Evolutionary conservation across 2,797 vertebrate species (phyloP).

Genomic region (Lepidocolaptes lacrymiger): DNA sequence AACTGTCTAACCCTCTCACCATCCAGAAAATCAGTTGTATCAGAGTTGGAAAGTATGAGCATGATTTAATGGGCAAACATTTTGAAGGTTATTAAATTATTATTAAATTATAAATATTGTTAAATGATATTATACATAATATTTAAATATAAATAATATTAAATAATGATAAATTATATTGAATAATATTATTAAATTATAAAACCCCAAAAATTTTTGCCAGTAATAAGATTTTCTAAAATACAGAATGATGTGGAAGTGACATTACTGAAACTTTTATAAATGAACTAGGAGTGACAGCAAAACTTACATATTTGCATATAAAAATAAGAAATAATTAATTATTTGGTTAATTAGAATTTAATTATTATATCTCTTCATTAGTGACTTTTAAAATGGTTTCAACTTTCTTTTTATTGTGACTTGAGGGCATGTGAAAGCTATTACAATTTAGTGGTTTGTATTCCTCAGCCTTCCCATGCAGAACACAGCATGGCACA

Average conservation of each 20-base stretch:
- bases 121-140: not conserved
- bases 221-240: not conserved
- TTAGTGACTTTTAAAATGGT: not conserved
- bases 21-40: not conserved
- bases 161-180: not conserved
- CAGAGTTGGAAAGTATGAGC: not conserved
- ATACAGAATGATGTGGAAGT: not conserved
- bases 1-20: not conserved
- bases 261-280: not conserved
- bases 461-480: not conserved
- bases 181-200: not conserved
- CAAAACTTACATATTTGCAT: not conserved
- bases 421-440: slow-evolving; percentile 3
- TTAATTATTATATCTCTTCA: slow-evolving; percentile 49
- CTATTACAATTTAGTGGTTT: not conserved
- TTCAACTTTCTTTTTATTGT: slow-evolving; percentile 47
- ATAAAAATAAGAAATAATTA: not conserved
- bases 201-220: not conserved
- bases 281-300: not conserved
- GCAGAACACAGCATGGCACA: not conserved
- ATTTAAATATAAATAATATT: not conserved
- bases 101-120: no score
- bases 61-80: not conserved
- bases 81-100: not conserved
- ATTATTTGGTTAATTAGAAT: not conserved